Conservation (phyloP, 1,140 invertebrate species). For the Galleria mellonella region DNA sequence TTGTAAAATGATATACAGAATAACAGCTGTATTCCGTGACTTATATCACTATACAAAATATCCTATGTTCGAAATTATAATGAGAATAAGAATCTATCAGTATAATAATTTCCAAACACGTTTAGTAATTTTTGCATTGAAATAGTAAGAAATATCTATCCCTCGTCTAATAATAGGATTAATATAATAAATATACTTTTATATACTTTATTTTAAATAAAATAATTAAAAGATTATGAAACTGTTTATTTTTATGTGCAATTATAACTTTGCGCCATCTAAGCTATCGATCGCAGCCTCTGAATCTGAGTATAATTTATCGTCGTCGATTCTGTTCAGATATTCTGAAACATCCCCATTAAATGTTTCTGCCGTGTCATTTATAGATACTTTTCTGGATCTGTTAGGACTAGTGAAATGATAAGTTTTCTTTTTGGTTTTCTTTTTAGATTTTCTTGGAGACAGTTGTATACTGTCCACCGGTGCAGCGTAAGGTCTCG, state of each 20-base stretch:
- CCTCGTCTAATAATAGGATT: too few relatives aligned
- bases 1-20: too few relatives aligned
- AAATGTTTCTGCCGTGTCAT: conserved; percentile 72
- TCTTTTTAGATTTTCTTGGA: conserved; percentile 35
- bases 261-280: conserved; percentile 19
- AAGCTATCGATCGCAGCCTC: conserved; percentile 28
- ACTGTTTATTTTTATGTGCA: neutral
- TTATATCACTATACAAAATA: too few relatives aligned
- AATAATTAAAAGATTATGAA: too few relatives aligned
- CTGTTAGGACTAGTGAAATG: conserved; percentile 27
- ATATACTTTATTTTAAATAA: too few relatives aligned
- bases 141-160: too few relatives aligned
- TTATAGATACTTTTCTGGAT: conserved; percentile 70
- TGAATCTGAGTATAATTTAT: conserved; percentile 38
- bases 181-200: too few relatives aligned
- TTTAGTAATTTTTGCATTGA: too few relatives aligned
- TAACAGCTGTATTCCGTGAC: too few relatives aligned
- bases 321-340: conserved; percentile 50
- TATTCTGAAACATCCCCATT: conserved; percentile 63
- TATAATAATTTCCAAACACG: too few relatives aligned
- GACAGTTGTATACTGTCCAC: conserved; percentile 41
- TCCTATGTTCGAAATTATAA: too few relatives aligned
- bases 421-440: conserved; percentile 33
- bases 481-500: conserved; percentile 42
- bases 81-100: too few relatives aligned